Evolutionary conservation across 2,113 vertebrate species (phyloP), one percentile per base, ranked within the genome.

Genomic region (Oxyruncus cristatus): DNA sequence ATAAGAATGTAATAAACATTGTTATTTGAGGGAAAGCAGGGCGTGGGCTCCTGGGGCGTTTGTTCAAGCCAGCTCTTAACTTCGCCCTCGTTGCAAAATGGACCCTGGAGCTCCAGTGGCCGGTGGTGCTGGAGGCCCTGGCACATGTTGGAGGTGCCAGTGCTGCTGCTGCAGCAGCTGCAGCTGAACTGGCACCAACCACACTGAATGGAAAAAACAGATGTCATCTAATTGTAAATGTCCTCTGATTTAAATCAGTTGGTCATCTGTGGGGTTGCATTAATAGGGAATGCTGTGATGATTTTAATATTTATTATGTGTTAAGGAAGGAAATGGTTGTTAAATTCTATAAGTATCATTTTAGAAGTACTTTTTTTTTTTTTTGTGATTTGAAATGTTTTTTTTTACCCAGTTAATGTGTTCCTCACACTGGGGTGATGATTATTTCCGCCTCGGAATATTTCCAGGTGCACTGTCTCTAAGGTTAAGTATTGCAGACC

Each of bases 121-220:
- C 1, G 0, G 13, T 9, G 8, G 19, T 12, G 52, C 26, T 3
- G 0, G 14, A 22, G 76, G 72, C 28, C 22, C 46, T 33, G 49
- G 37, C 46, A 46, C 33, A 37, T 28, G 55, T 11, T 55, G 76
- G 58, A 35, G 27, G 33, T 44, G 67, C 23, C 30, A 28, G 9
- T n/a, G 7, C 41, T 13, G 30, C 50, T 30, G 68, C 75, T 37
- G 63, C 1, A 1, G 32, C 1, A 0, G 44, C 53, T 44, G 11
- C 49, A 22, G 44, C 28, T 44, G 16, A 27, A 35, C 50, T 21
- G 44, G 41, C 67, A 68, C 30, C 46, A 39, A 52, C n/a, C 9
- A 32, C 16, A n/a, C 27, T 11, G 53, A 49, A 22, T 15, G 17
- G 33, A 28, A 32, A 18, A 65, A 16, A n/a, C n/a, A n/a, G n/a